Base-by-base conservation (phyloP, 2,797 vertebrate species). In the Macrochelys suwanniensis region DNA sequence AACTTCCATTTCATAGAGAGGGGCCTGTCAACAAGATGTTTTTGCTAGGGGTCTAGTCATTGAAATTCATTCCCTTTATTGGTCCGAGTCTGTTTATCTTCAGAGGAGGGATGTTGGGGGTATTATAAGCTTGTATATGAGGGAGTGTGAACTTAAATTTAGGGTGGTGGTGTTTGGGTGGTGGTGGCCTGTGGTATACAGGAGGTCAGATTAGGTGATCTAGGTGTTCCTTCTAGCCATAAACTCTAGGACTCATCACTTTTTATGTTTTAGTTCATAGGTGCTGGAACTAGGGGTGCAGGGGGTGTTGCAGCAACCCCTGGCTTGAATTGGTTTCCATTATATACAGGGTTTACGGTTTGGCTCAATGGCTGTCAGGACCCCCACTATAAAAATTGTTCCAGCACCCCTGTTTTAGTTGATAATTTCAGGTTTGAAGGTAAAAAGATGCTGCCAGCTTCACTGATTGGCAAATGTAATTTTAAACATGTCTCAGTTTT, bases 1-100 rank as follows among this genome's bases (percentile, higher is more conserved):
- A 47, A 25, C 23, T 7, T 76, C 45, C 15, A 16, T 76, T 76
- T 47, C 26, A 28, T 47, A 28, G 23, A 76, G 33, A 82, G 85
- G 19, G 4, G 0, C 45, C 90, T 0, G 0, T 16, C 74, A 28
- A 57, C n/a, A 3, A 1, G 3, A 13, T 89, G 25, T 7, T 45
- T 25, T 86, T 26, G 61, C 7, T 26, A 80, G 45, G 84, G 85
- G 4, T 19, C 7, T 81, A 79, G 25, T 15, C 25, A 50, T 31
- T 89, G 59, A 90, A 94, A 78, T 16, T 37, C 33, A 4, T 3
- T 90, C 25, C 80, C 54, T 83, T 80, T 91, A 15, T 78, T 92
- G 54, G 25, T 79, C 13, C 4, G 2, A 1, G 68, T 89, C 8
- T 90, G 17, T 76, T 90, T 25, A 68, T 82, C 28, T 82, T 88